Evolutionary conservation across 1,140 invertebrate species (phyloP).

Genomic region (Aphelenchoides besseyi): DNA sequence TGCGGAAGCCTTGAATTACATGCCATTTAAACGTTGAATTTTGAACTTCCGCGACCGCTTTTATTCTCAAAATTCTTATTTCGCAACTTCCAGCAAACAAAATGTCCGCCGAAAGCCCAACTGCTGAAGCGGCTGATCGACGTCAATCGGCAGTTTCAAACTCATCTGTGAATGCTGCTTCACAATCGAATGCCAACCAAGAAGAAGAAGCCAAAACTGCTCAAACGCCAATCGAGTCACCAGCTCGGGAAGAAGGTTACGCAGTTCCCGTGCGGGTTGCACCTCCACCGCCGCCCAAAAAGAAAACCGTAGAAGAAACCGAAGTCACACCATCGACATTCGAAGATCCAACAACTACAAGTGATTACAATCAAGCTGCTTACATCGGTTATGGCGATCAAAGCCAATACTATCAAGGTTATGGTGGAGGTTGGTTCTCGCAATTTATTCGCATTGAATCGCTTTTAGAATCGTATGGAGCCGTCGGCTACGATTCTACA

Average conservation of each 20-base stretch:
- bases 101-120: neutral
- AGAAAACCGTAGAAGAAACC: conserved; percentile 12
- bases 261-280: conserved; percentile 27
- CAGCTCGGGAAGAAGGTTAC: neutral
- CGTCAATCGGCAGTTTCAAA: neutral
- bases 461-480: conserved; percentile 23
- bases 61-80: too few species aligned
- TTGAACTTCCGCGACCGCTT: too few species aligned
- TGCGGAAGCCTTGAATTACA: too few species aligned
- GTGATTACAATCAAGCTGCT: too few species aligned
- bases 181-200: conserved; percentile 4
- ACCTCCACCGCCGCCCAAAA: conserved; percentile 29
- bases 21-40: too few species aligned
- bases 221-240: too few species aligned
- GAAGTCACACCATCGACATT: neutral
- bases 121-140: neutral
- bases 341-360: conserved; percentile 13
- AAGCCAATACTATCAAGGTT: conserved; percentile 32
- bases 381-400: conserved; percentile 32
- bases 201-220: neutral
- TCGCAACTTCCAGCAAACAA: neutral
- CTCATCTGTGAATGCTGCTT: too few species aligned
- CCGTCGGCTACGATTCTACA: conserved; percentile 21
- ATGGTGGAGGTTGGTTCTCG: conserved; percentile 18
- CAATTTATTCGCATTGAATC: neutral